These are phyloP conservation scores for Hyla sarda DNA, from an alignment of 2,113 vertebrate genomes.

Conservation along the genomic window DNA sequence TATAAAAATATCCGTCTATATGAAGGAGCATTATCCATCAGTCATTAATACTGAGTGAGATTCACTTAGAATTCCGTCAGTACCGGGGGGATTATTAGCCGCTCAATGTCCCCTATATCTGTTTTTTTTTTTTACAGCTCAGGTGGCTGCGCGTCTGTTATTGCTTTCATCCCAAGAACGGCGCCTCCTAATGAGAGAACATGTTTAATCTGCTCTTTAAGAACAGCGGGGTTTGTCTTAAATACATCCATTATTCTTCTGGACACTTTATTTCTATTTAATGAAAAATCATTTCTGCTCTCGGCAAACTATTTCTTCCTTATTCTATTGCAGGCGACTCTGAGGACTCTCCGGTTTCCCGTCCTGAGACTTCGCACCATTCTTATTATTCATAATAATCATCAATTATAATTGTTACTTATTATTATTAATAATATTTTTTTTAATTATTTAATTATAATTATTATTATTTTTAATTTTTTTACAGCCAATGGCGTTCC, in stretches of 20 bases:
- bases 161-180: neutral
- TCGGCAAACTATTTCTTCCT: neutral
- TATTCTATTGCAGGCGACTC: too few relatives aligned
- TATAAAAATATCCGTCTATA: neutral
- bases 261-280: slow-evolving; percentile 39
- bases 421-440: too few relatives aligned
- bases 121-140: neutral
- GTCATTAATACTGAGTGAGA: neutral
- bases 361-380: too few relatives aligned
- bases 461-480: too few relatives aligned
- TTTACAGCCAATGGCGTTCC: too few relatives aligned
- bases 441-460: too few relatives aligned
- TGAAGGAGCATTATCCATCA: neutral
- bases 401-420: too few relatives aligned
- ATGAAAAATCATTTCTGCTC: slow-evolving; percentile 39
- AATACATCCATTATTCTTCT: slow-evolving; percentile 33
- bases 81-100: slow-evolving; percentile 17
- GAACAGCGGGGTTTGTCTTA: slow-evolving; percentile 7
- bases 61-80: slow-evolving; percentile 18
- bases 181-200: slow-evolving; percentile 30
- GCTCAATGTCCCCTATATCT: slow-evolving; percentile 20
- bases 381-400: neutral
- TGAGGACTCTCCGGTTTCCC: too few relatives aligned
- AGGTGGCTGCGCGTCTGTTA: neutral
- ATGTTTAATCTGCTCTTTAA: slow-evolving; percentile 37